These are phyloP conservation scores for Clarias fuscus DNA, from an alignment of 2,797 vertebrate genomes.

Conservation along the genomic window DNA sequence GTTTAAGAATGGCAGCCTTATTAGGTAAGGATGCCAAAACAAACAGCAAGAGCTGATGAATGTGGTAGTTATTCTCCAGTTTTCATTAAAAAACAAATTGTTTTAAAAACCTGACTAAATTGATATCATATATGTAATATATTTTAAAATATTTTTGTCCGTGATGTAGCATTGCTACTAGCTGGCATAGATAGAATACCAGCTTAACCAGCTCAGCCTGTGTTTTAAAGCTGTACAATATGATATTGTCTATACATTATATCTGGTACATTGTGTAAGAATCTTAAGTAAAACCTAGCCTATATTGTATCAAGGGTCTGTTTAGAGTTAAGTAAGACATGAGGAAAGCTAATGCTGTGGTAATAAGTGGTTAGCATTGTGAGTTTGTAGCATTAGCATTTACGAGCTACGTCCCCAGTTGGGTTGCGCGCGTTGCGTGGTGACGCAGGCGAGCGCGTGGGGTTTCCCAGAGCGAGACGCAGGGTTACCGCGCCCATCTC, in stretches of 20 bases:
- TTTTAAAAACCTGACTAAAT: not conserved
- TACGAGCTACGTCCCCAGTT: not conserved
- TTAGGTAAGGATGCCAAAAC: not conserved
- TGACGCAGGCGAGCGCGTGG: conserved; percentile 78
- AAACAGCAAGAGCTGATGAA: not conserved
- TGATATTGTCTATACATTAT: not conserved
- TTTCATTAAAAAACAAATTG: no score
- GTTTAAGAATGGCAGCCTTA: not conserved
- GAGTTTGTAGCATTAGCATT: conserved; percentile 12
- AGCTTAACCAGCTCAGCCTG: not conserved
- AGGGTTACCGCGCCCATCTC: conserved; percentile 88
- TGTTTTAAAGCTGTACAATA: not conserved
- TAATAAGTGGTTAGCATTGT: not conserved
- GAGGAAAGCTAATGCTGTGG: not conserved
- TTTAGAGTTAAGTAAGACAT: no score
- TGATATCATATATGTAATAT: no score
- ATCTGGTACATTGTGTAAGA: not conserved
- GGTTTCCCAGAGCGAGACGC: conserved; percentile 81
- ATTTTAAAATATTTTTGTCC: not conserved
- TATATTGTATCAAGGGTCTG: not conserved
- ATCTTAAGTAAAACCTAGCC: not conserved
- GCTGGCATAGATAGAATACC: not conserved
- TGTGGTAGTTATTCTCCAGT: not conserved
- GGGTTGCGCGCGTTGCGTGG: conserved; percentile 66
- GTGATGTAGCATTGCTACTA: not conserved